A percentile compares a stretch with the other conserved stretches of the same genome.
Evolutionary conservation across 2,888 invertebrate species (phyloP).

Genomic region (Melanargia galathea): DNA sequence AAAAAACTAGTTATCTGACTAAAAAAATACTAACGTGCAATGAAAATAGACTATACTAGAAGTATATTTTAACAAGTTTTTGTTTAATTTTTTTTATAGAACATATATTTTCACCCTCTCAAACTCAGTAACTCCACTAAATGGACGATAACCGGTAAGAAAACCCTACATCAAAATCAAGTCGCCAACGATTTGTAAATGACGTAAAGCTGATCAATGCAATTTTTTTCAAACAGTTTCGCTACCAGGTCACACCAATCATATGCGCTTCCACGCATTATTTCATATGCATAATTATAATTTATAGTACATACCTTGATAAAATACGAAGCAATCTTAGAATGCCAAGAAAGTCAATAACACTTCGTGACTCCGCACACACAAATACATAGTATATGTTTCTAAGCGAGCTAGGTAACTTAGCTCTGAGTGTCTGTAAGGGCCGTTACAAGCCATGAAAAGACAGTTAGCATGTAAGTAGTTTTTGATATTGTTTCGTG

Average conservation of each 20-base stretch:
- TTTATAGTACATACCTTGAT: too few species aligned
- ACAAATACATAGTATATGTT: conserved; percentile 50
- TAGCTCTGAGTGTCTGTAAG: background rate
- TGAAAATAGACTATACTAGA: too few species aligned
- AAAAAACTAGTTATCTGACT: too few species aligned
- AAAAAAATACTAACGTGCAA: too few species aligned
- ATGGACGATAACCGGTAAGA: too few species aligned
- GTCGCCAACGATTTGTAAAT: too few species aligned
- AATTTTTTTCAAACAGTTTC: background rate
- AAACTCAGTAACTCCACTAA: too few species aligned
- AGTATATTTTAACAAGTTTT: too few species aligned
- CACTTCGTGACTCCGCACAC: conserved; percentile 70
- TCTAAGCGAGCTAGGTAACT: conserved; percentile 69
- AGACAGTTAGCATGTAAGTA: background rate
- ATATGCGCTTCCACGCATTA: conserved; percentile 15
- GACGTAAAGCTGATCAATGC: background rate
- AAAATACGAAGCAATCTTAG: conserved; percentile 55
- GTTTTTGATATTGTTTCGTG: too few species aligned
- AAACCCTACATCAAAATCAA: too few species aligned
- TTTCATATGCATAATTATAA: conserved; percentile 47
- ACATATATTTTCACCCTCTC: too few species aligned
- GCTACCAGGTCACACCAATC: conserved; percentile 4
- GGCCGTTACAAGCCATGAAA: background rate
- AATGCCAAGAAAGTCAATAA: conserved; percentile 58
- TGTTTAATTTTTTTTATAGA: too few species aligned